These are phyloP conservation scores for Oxygymnocypris stewartii DNA, from an alignment of 2,113 vertebrate genomes.

Conservation along the genomic window DNA sequence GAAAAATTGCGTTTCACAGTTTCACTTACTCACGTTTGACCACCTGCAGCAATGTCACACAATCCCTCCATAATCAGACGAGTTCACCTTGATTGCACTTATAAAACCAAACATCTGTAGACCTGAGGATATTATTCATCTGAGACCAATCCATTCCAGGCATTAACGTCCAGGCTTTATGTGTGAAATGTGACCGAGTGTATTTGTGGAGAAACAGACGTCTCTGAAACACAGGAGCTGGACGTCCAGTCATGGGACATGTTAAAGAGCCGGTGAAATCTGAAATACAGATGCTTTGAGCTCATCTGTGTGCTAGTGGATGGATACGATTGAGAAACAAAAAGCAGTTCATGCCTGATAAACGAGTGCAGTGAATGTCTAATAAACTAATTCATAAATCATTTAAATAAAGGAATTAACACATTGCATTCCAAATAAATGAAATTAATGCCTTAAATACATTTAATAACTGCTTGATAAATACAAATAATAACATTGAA, in stretches of 20 bases:
- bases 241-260: not conserved
- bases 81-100: conserved; percentile 67
- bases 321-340: no score
- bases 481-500: no score
- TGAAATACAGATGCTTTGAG: not conserved
- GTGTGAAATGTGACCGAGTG: not conserved
- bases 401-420: no score
- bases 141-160: conserved; percentile 41
- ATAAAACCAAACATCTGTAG: conserved; percentile 74
- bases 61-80: conserved; percentile 67
- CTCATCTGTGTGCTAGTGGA: not conserved
- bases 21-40: conserved; percentile 63
- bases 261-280: not conserved
- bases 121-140: conserved; percentile 61
- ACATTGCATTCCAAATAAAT: no score
- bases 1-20: conserved; percentile 78
- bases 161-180: not conserved
- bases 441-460: no score
- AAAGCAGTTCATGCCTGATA: no score
- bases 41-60: conserved; percentile 68
- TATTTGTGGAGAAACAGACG: not conserved
- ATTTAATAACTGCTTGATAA: no score
- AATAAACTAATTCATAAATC: no score
- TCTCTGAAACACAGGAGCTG: not conserved
- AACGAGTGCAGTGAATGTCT: no score